Evolutionary conservation across 64 coral and sea anemone species (phyloP), one percentile per base, ranked within the genome.

Genomic region (Orbicella faveolata): DNA sequence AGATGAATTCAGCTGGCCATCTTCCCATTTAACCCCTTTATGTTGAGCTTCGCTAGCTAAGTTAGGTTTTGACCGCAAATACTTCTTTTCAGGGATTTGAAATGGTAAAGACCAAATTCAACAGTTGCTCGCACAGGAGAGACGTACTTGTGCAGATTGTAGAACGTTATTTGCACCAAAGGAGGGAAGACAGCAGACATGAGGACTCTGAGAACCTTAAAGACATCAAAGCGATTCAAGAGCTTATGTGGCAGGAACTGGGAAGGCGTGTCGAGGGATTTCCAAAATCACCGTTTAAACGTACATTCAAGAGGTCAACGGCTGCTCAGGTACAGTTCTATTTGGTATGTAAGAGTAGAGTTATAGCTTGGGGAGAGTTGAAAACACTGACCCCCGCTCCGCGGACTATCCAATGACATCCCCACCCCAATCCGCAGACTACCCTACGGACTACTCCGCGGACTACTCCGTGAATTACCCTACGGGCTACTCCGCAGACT

Each of bases 151-250:
- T 75, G 73, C 89, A 73, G 34, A 90, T 82, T 39, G 78, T 90
- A 37, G 88, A 90, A 51, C 77, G 88, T 34, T 90, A 90, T 59
- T 72, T 90, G 26, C 78, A 82, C 78, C 72, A 90, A 48, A 63
- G 44, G 36, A 90, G 79, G 30, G 77, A 82, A 57, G 78, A 90
- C 0, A 81, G 77, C 34, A 39, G 80, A 14, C 88, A 73, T 20
- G 78, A 82, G 18, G 77, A 82, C 18, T 80, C 73, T 2, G 78
- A 90, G 33, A 74, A 79, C 39, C 54, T 89, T 26, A 64, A 79
- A 57, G 63, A 67, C 39, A 89, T 89, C 19, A 89, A 89, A 34
- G 77, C 35, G 36, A 69, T 44, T 65, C 87, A 89, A 37, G 87
- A 89, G 19, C 61, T 89, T 23, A 89, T 90, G 88, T 90, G 88